Evolutionary conservation across 2,888 invertebrate genomes (phyloP), one percentile per base, ranked within the genome.

Genomic region (Thecocarcelia acutangulata): DNA sequence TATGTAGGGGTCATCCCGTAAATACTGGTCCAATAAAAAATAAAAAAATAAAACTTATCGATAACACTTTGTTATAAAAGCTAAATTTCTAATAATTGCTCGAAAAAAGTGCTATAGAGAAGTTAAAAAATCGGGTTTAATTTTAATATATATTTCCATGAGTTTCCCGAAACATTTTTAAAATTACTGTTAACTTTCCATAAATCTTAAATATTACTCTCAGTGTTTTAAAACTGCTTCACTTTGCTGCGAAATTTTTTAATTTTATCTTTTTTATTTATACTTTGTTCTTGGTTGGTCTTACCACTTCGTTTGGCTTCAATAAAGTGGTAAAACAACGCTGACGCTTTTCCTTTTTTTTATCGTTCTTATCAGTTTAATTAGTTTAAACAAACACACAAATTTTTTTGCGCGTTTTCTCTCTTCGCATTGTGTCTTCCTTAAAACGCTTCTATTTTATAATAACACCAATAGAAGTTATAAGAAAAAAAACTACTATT

Each of bases 301-400:
- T 59, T 37, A 52, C 44, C 50, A 42, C 73, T 64, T 11, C 68
- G 37, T 78, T 70, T 68, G 40, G 21, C 74, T 70, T 40, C 42
- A 69, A 58, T 58, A 52, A 40, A 74, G 70, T 66, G 78, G 78
- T 74, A 54, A 69, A 70, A 69, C 69, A 78, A 52, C 24, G 69
- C 58, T 56, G 33, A 56, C 59, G 70, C 70, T 61, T 78, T 74
- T 77, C 40, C 63, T 64, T 69, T 80, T 64, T 80, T 64, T 77
- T 75, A 83, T 72, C 84, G 64, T 83, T 85, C 84, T 85, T 84
- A 85, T 85, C 85, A 83, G 82, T 84, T 84, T 85, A 85, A 85
- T 85, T 85, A 85, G 85, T 85, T 85, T 75, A 83, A 75, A 84
- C 37, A 9, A 21, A 37, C 15, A 37, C 9, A 83, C 82, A 84